These are phyloP conservation scores for Amazona vittata DNA, from an alignment of 2,113 vertebrate species.

Conservation along the genomic window DNA sequence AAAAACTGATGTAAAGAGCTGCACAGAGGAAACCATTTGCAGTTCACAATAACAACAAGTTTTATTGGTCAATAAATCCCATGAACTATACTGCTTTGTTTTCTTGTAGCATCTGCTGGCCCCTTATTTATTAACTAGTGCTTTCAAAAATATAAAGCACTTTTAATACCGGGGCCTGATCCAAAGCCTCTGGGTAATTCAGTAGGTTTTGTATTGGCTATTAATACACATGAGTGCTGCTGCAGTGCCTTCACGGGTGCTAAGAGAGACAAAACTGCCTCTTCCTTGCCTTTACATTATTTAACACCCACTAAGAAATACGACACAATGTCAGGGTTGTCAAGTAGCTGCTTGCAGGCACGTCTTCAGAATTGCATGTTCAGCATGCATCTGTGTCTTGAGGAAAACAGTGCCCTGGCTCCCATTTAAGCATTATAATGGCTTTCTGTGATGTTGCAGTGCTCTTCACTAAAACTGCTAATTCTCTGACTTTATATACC, in stretches of 20 bases:
- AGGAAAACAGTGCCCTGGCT: background rate
- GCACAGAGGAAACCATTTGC: slow-evolving; percentile 50
- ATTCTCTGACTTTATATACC: background rate
- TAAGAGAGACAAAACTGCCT: background rate
- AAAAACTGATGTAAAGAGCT: slow-evolving; percentile 50
- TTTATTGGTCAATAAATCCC: slow-evolving; percentile 67
- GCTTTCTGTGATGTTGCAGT: background rate
- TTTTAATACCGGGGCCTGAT: slow-evolving; percentile 5
- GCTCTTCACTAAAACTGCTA: background rate
- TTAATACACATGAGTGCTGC: background rate
- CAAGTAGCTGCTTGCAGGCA: background rate
- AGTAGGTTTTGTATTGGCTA: background rate
- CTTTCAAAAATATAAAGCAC: slow-evolving; percentile 61
- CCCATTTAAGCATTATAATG: background rate
- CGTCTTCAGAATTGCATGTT: background rate
- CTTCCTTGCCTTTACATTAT: background rate
- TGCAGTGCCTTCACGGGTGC: background rate
- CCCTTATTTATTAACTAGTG: slow-evolving; percentile 41
- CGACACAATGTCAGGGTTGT: background rate
- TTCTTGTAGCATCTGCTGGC: slow-evolving; percentile 24
- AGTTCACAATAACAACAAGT: slow-evolving; percentile 50
- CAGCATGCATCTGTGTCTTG: background rate
- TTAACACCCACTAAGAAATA: background rate
- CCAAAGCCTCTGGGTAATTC: background rate
- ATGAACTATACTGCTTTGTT: slow-evolving; percentile 50